Conservation (phyloP, 2,888 invertebrate species). For the Coleophora deauratella region DNA sequence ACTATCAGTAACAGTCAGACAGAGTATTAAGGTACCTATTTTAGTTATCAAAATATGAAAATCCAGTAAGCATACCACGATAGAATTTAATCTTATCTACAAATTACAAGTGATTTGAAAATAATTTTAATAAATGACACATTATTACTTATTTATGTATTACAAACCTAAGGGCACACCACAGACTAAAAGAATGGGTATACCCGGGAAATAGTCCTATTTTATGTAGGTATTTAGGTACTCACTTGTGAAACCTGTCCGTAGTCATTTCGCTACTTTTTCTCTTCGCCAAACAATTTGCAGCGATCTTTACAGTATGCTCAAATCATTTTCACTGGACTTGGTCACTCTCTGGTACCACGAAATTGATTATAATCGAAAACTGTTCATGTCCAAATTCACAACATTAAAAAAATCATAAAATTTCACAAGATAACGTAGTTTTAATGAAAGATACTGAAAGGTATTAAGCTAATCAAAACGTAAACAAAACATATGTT, state of each 20-base stretch:
- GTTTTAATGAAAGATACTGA: too few species aligned
- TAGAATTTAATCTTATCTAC: conserved; percentile 37
- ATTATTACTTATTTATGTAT: too few species aligned
- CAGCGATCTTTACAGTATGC: conserved; percentile 29
- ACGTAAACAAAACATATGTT: conserved; percentile 9
- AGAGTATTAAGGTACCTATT: too few species aligned
- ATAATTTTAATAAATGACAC: conserved; percentile 13
- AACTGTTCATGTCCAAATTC: conserved; percentile 55
- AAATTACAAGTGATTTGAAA: conserved; percentile 15
- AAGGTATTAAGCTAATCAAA: too few species aligned
- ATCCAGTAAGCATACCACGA: too few species aligned
- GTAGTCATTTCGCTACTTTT: conserved; percentile 59
- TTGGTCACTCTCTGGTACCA: conserved; percentile 38
- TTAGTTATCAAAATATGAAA: too few species aligned
- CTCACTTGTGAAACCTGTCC: conserved; percentile 78
- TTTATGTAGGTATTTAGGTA: too few species aligned
- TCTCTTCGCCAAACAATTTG: background rate
- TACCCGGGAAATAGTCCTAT: too few species aligned
- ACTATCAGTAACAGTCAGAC: too few species aligned
- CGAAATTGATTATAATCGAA: conserved; percentile 50
- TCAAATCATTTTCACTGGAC: conserved; percentile 60
- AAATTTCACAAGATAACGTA: too few species aligned
- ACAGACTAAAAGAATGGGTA: conserved; percentile 1
- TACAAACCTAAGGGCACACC: too few species aligned
- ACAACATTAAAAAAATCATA: conserved; percentile 12